Base-by-base conservation (phyloP, 2,113 vertebrate genomes). In the Strix uralensis region DNA sequence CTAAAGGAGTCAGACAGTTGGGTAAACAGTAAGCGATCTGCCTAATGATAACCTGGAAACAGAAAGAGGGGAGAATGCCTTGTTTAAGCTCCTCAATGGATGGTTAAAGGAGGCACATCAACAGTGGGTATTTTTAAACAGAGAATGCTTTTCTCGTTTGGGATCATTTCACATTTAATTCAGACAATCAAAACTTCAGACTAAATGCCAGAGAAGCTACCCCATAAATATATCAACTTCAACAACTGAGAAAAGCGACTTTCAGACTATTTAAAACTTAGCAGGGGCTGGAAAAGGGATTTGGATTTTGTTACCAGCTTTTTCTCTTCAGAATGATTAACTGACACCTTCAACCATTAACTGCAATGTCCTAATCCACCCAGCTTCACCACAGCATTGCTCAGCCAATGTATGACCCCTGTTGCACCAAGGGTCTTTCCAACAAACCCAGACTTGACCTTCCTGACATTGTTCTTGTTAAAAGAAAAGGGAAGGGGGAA, bases 371-470 rank as follows among this genome's bases (percentile, higher is more conserved):
- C 81, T 94, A 86, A 90, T 75, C 55, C 26, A 46, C 70, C 11
- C 58, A 86, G 78, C 66, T 65, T 82, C 90, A 70, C 40, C 83
- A 51, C 78, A 88, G 49, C 81, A 62, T 19, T 65, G 74, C 92
- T 91, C 79, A 81, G 70, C 46, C 82, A 74, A 5, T 2, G 15
- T 17, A 58, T 17, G 58, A 94, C 38, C 82, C 87, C 42, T 15
- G 15, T 3, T 51, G 63, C 81, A 73, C 25, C 59, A 73, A 92
- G 87, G 90, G 88, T 96, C 92, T 90, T 90, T 88, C 46, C 79
- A 94, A 66, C 67, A 95, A 96, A 96, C 87, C 90, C 96, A 96
- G 96, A 96, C 96, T 81, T 90, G 85, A 90, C 90, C 94, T 96
- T 97, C 92, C 96, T 95, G 92, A 95, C 86, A 92, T 93, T 95